A percentile compares a stretch with the other conserved stretches of the same genome.
Conservation (phyloP, 2,113 vertebrate species). For the Haliaeetus leucogaster region DNA sequence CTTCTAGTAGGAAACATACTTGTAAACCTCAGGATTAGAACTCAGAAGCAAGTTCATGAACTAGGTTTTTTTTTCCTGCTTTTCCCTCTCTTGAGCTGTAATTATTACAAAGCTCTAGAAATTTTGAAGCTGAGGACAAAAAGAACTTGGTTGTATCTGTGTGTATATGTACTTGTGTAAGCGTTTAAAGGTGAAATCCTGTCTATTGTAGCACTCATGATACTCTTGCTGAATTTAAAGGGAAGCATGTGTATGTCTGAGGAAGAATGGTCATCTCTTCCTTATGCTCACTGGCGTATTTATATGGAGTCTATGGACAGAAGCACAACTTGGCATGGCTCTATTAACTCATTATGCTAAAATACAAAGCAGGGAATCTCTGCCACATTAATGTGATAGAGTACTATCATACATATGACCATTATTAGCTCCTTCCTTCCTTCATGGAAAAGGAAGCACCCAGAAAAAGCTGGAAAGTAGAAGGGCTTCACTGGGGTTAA, state of each 20-base stretch:
- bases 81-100: neutral
- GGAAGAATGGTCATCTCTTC: neutral
- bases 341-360: neutral
- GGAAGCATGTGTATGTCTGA: neutral
- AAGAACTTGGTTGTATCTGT: neutral
- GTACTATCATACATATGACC: neutral
- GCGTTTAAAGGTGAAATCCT: neutral
- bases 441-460: neutral
- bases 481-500: neutral
- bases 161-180: neutral
- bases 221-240: neutral
- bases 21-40: neutral
- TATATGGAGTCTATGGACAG: neutral
- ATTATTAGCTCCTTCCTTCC: neutral
- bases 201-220: neutral
- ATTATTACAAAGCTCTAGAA: neutral
- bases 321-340: neutral
- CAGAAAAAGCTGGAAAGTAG: neutral
- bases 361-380: neutral
- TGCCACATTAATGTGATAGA: neutral
- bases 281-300: rapidly evolving
- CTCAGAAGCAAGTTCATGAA: neutral
- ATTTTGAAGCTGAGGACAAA: neutral
- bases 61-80: neutral
- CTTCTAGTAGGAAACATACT: neutral